Evolutionary conservation across 2,797 vertebrate genomes (phyloP).

Genomic region (Amblyopsis hoosieri): DNA sequence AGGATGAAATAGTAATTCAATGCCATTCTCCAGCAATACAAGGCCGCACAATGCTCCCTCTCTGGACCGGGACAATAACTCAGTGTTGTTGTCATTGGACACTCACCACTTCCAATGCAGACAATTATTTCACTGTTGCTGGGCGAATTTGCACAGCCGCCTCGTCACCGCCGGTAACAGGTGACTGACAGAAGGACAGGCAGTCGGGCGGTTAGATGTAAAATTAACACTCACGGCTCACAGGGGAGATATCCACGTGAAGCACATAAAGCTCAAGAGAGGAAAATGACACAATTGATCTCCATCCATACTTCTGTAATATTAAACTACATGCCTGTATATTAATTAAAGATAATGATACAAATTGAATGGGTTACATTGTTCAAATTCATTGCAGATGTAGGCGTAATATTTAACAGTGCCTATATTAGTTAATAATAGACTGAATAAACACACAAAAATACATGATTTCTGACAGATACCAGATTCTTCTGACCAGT

Average conservation of each 20-base stretch:
- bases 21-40: conserved; percentile 5
- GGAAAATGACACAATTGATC: too few species aligned
- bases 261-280: too few species aligned
- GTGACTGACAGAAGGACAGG: conserved; percentile 22
- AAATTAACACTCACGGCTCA: too few species aligned
- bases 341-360: too few species aligned
- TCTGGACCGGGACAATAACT: conserved; percentile 15
- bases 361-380: too few species aligned
- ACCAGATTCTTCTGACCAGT: neutral
- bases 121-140: conserved; percentile 68
- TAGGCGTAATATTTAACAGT: too few species aligned
- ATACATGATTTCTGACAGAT: too few species aligned
- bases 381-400: too few species aligned
- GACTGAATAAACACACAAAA: neutral
- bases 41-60: neutral
- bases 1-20: neutral
- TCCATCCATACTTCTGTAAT: too few species aligned
- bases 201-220: neutral
- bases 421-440: neutral
- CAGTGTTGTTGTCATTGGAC: conserved; percentile 40
- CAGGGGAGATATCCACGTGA: too few species aligned
- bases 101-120: conserved; percentile 22
- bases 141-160: conserved; percentile 20
- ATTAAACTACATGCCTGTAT: too few species aligned
- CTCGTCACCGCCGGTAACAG: conserved; percentile 24